Evolutionary conservation across 2,113 vertebrate species (phyloP), one percentile per base, ranked within the genome.

Genomic region (Paracanthobrama guichenoti): DNA sequence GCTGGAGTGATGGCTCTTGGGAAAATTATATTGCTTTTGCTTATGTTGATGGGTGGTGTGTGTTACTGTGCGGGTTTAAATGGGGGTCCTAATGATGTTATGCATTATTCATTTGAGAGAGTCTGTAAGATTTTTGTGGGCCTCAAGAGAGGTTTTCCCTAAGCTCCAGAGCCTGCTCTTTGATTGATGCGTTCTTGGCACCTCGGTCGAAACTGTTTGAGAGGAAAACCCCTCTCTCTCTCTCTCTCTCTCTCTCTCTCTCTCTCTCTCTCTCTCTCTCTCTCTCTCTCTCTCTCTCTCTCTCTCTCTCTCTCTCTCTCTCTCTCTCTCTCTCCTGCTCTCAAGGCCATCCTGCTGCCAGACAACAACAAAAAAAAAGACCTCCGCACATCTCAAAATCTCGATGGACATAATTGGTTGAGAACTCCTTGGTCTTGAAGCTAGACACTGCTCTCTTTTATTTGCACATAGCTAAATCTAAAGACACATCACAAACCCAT

Each of bases 171-270:
- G 50, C 44, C 67, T 66, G 35, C 62, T 50, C 13, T 67, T 71
- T 86, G 81, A 86, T 74, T 53, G 84, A 84, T 83, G 69, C 22
- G 18, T 76, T 83, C 76, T 86, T 86, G 84, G 84, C 87, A 62
- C 50, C 60, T 67, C 20, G 3, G 64, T 84, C 6, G 10, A 60
- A 78, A 64, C 44, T 35, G 80, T 64, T 62, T 64, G 22, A 42
- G 72, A 62, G 66, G 74, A 75, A 67, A 80, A 66, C 24, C 79
- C 60, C 35, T 5, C 35, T 31, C 31, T 35, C 31, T 35, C 31
- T 35, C 31, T 35, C 31, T 35, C 31, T 2, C 60, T 50, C 11
- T 50, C 9, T 66, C 26, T 76, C 73, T 31, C 31, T 35, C 31
- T 35, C 31, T 35, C 31, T 35, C 31, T 35, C 31, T 2, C 60